Evolutionary conservation across 1,140 invertebrate genomes (phyloP), one percentile per base, ranked within the genome.

Genomic region (Sinonovacula constricta): DNA sequence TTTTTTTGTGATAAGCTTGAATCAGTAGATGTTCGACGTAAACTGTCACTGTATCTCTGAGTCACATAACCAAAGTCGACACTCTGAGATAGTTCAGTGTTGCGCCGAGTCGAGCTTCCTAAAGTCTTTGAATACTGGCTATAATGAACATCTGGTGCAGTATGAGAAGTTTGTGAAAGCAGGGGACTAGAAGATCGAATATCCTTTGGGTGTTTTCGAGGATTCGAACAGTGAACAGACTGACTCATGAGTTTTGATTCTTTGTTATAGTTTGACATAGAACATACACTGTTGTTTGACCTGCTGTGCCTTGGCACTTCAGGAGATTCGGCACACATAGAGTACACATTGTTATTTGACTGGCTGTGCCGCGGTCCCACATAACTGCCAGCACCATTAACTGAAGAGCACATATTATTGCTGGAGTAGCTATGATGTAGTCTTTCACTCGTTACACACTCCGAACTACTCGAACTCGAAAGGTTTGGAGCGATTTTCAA

Each of bases 1-100:
- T 71, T 83, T 26, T 62, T 62, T 34, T 84, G 80, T 39, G 87
- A 84, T 45, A 88, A 86, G 63, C 83, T 80, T n/a, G 87, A 86
- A 74, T 90, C 89, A 18, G 88, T 89, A 0, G 87, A 83, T 3
- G 89, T 87, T 22, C 88, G 56, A 24, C 85, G 78, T n/a, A 89
- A 74, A 56, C 78, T 70, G 15, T 87, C 82, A 45, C 78, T 70
- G 31, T 77, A 81, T n/a, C 72, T 77, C 45, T 81, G 72, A 3
- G 76, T 66, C 49, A 81, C 69, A 10, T 75, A 84, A n/a, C 80
- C 74, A 68, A 88, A 87, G 57, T 89, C 88, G 60, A 85, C 81
- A 83, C 87, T 88, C 33, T 85, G 85, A 22, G 88, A 86, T 22
- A 87, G 81, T 33, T 87, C 84, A 62, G 81, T 77, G 7, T 83